Conservation (phyloP, 2,888 invertebrate species). For the Lycocerus yunnanus region DNA sequence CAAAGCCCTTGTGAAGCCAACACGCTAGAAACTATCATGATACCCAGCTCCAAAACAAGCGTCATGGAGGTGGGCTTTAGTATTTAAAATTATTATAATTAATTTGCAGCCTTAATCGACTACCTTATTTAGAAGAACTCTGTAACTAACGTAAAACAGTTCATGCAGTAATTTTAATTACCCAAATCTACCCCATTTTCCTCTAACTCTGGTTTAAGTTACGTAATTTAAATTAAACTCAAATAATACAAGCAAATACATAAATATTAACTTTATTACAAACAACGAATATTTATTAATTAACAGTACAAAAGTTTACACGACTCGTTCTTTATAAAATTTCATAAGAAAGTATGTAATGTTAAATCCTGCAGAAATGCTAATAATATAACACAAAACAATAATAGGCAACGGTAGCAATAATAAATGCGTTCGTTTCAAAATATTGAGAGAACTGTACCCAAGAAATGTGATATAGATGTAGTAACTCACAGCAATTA, state of each 20-base stretch:
- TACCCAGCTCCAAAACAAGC: no score
- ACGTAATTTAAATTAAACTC: no score
- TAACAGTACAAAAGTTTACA: constrained; percentile 52
- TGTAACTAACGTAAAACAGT: no score
- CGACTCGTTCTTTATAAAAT: constrained; percentile 82
- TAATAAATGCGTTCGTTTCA: constrained; percentile 83
- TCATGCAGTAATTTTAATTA: no score
- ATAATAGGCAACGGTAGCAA: constrained; percentile 82
- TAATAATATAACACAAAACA: constrained; percentile 76
- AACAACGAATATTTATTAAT: not conserved
- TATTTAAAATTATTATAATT: no score
- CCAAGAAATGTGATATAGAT: constrained; percentile 97
- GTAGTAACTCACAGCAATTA: constrained; percentile 88
- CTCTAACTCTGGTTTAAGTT: no score
- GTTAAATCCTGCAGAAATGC: constrained; percentile 81
- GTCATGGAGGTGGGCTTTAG: no score
- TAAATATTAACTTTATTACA: not conserved
- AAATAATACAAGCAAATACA: not conserved
- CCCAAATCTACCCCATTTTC: no score
- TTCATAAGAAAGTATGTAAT: constrained; percentile 79
- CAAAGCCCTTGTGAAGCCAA: no score
- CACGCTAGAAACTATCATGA: no score
- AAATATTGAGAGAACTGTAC: constrained; percentile 88
- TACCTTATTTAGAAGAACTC: no score
- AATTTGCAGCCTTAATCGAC: no score